A percentile compares a stretch with the other conserved stretches of the same genome.
These are phyloP conservation scores for Tenrec ecaudatus DNA, from an alignment of 2,113 vertebrate genomes.

Conservation along the genomic window DNA sequence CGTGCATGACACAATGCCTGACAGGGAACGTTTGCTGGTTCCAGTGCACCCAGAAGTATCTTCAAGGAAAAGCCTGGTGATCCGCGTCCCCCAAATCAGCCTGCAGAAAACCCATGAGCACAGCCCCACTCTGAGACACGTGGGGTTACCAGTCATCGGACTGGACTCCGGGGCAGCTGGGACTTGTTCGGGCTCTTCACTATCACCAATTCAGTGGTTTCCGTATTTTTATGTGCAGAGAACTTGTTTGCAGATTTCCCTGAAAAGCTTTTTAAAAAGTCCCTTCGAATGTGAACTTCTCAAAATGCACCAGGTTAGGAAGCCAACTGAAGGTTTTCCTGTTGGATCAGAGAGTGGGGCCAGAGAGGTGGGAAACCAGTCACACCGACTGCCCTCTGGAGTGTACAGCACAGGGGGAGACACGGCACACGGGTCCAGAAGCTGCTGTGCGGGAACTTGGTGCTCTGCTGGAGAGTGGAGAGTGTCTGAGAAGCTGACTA, in stretches of 20 bases:
- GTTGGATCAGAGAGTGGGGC: neutral
- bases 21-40: neutral
- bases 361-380: too few relatives aligned
- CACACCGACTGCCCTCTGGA: neutral
- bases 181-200: neutral
- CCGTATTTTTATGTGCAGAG: neutral
- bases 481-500: fast-evolving
- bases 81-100: neutral
- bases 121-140: neutral
- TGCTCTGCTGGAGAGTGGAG: fast-evolving
- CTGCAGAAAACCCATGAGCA: neutral
- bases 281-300: neutral
- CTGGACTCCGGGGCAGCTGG: neutral
- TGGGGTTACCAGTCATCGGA: neutral
- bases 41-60: neutral
- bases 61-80: neutral
- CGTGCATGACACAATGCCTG: too few relatives aligned
- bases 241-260: too few relatives aligned
- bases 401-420: neutral
- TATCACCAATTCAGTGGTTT: neutral
- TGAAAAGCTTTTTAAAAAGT: neutral
- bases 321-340: neutral
- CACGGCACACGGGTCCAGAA: too few relatives aligned
- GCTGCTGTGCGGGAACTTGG: fast-evolving
- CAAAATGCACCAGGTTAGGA: neutral